Conservation (phyloP, 2,113 vertebrate genomes). For the Antechinus flavipes region DNA sequence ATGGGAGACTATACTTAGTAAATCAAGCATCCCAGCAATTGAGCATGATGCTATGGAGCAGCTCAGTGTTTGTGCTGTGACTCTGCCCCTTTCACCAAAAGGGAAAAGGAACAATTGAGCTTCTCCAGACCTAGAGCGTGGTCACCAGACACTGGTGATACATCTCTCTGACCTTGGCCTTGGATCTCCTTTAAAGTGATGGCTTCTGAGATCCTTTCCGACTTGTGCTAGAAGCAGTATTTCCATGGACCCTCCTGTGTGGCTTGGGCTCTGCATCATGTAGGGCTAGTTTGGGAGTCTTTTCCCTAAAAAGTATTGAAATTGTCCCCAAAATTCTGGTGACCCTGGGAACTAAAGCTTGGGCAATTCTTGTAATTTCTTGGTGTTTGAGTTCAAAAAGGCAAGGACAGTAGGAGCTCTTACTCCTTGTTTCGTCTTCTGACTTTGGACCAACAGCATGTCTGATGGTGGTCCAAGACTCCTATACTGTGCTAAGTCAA, state of each 20-base stretch:
- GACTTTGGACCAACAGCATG: not conserved
- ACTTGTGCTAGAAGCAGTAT: not conserved
- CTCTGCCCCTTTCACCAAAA: not conserved
- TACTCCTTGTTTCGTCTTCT: not conserved
- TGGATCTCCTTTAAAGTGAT: not conserved
- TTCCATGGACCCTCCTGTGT: not conserved
- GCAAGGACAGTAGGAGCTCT: not conserved
- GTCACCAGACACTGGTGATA: not conserved
- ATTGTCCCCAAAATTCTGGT: not conserved
- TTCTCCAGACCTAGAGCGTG: not conserved
- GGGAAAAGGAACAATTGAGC: not conserved
- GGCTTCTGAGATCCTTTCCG: not conserved
- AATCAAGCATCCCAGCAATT: not conserved
- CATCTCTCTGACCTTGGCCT: not conserved
- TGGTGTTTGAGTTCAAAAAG: not conserved
- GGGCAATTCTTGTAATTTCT: not conserved
- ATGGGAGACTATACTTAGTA: not conserved
- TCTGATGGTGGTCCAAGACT: not conserved
- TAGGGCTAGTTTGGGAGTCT: not conserved
- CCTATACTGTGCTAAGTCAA: not conserved
- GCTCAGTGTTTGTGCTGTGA: not conserved
- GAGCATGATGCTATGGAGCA: not conserved
- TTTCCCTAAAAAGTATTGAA: not conserved
- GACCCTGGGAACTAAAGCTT: not conserved
- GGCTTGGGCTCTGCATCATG: not conserved